Base-by-base conservation (phyloP, 2,888 invertebrate species). In the Conchocele bisecta region DNA sequence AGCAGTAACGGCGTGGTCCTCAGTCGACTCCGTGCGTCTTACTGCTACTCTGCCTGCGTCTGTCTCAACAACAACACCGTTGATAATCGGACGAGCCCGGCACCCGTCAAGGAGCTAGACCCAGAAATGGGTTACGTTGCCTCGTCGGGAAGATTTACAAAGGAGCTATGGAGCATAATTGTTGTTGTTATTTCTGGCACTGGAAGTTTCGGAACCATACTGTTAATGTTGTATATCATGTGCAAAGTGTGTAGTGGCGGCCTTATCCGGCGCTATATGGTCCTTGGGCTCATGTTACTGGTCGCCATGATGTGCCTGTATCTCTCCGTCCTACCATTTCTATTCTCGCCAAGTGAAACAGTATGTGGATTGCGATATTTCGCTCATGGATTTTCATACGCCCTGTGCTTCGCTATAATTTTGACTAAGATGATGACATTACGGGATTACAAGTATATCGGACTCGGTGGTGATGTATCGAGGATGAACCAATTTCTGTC, bases 371-470 rank as follows among this genome's bases (percentile, higher is more conserved):
- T 91, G 41, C 82, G 92, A n/a, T 86, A 90, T 44, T 88, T 92
- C 61, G 85, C 90, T 2, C 89, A 91, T 41, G 91, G 92, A 2
- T 68, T 92, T 35, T 86, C 91, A 82, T 93, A 92, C 82, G 95
- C 96, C 54, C 93, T 97, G 58, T 95, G 97, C 66, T 97, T 97
- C 91, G 96, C 96, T 39, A 95, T 97, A 0, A 93, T 98, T 50
- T 93, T 98, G 83, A 97, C 97, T 78, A 98, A 98, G 92, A 96
- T 97, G 92, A 96, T 97, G 76, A 97, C 97, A 90, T 93, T 98
- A 66, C 94, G 97, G 83, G 96, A 97, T 89, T 94, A 97, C 81
- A 96, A 97, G 91, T 66, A 82, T 46, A 84, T 88, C 22, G 96
- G 97, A 37, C 97, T 97, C 89, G 93, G 97, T 61, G 97, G 97